Evolutionary conservation across 1,140 invertebrate species (phyloP), one percentile per base, ranked within the genome.

Genomic region (Neodiprion lecontei): DNA sequence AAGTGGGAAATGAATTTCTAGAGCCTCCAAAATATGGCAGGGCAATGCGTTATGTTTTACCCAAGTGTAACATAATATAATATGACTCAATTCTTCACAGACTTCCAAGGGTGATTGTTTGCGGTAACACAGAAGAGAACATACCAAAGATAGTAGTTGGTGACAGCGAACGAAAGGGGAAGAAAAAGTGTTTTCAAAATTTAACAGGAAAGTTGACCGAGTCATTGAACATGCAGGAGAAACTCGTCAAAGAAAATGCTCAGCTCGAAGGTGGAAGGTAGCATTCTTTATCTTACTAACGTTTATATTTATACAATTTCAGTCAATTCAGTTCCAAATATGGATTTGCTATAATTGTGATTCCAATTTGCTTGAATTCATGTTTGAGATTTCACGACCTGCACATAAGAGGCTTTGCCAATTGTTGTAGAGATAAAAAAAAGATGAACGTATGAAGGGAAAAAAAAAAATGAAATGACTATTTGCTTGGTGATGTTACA

Each of bases 181-280:
- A 74, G n/a, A 71, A 50, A 49, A 75, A 80, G 9, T 80, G 79
- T 75, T 69, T 83, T 0, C 65, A 82, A 76, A 88, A 88, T 75
- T 81, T 91, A 67, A 87, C 89, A 0, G 87, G 89, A 75, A 90
- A 90, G 76, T 81, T 92, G 70, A 90, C 82, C 50, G 90, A 92
- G 74, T 90, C 90, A 72, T 90, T 92, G 79, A 89, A 89, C 65
- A 90, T 91, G 89, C 91, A 92, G 76, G 91, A 92, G 79, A 91
- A 90, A 82, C 81, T 92, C 10, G 90, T 89, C 1, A 85, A 89
- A 66, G 91, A 92, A 83, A 92, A 92, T 79, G 90, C 89, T 11
- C 86, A 91, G 74, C 83, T 92, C 72, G 91, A 92, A 87, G 89
- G 89, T 69, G 91, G 85, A 78, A 88, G 88, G 89, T 90, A 82